phyloP scores from a whole-genome alignment of 2,888 invertebrate species.

The Romanomermis culicivorax region DNA sequence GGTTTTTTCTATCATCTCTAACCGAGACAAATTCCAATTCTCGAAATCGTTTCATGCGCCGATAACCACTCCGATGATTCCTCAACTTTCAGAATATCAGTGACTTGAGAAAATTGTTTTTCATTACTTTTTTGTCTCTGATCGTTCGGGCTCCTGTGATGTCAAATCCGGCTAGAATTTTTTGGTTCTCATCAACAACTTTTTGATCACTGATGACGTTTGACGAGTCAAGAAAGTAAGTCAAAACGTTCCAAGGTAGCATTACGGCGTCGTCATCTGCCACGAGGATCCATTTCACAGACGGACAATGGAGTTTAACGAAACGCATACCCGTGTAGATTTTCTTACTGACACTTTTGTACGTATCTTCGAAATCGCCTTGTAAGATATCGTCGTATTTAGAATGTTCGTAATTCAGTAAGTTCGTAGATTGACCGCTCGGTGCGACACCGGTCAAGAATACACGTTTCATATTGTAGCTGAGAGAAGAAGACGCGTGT shows the following conservation, averaged over 20 bases:
- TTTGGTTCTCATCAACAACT: too few species aligned
- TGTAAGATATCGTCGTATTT: background rate
- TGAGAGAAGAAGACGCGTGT: background rate
- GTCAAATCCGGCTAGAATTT: background rate
- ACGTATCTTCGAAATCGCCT: conserved; percentile 1
- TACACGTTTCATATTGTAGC: background rate
- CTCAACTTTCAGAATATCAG: too few species aligned
- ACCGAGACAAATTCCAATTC: too few species aligned
- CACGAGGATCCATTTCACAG: background rate
- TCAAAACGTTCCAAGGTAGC: background rate
- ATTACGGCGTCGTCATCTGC: background rate
- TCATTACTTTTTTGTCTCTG: too few species aligned
- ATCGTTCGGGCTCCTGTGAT: background rate
- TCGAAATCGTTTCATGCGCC: too few species aligned
- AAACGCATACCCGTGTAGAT: background rate
- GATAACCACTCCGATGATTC: too few species aligned
- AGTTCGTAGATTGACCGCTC: background rate
- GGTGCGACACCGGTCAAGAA: background rate
- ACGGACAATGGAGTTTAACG: background rate
- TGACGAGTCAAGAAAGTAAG: background rate
- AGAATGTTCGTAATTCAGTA: background rate
- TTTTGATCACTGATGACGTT: background rate
- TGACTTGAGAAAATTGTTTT: too few species aligned
- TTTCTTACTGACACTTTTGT: background rate
- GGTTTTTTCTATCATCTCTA: too few species aligned